Conservation (phyloP, 2,888 invertebrate genomes). For the Aspidiotus destructor region DNA sequence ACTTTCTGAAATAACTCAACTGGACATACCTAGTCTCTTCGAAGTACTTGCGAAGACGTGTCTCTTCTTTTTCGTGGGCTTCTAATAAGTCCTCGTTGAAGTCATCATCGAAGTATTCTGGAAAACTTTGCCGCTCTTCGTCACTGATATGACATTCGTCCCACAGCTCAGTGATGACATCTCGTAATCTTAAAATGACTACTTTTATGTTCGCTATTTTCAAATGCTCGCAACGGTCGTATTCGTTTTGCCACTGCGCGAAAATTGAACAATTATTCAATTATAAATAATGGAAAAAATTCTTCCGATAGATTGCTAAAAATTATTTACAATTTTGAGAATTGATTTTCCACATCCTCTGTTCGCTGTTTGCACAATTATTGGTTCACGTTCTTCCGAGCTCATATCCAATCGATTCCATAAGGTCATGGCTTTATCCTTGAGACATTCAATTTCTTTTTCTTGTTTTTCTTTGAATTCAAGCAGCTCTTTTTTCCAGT, state of each 20-base stretch:
- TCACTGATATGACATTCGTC: constrained; percentile 61
- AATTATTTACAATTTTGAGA: constrained; percentile 45
- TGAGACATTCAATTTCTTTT: constrained; percentile 22
- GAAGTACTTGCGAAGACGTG: constrained; percentile 56
- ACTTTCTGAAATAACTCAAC: background rate
- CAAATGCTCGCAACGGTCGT: constrained; percentile 62
- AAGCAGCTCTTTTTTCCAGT: constrained; percentile 31
- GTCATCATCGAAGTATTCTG: constrained; percentile 55
- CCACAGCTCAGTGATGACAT: constrained; percentile 66
- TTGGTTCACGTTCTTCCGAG: constrained; percentile 51
- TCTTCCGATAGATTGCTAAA: background rate
- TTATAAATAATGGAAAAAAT: background rate
- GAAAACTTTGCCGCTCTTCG: constrained; percentile 52
- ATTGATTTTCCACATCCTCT: constrained; percentile 51
- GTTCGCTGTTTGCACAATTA: constrained; percentile 48
- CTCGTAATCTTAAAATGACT: constrained; percentile 56
- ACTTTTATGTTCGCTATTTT: constrained; percentile 62
- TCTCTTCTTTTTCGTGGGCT: constrained; percentile 66
- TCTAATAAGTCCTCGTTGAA: constrained; percentile 71
- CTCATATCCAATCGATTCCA: constrained; percentile 34
- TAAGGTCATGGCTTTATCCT: constrained; percentile 28
- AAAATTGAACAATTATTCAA: background rate
- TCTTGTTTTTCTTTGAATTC: constrained; percentile 31
- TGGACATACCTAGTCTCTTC: constrained; percentile 51
- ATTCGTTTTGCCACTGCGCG: constrained; percentile 54